Evolutionary conservation across 2,888 invertebrate genomes (phyloP).

Genomic region (Diabrotica balteata): DNA sequence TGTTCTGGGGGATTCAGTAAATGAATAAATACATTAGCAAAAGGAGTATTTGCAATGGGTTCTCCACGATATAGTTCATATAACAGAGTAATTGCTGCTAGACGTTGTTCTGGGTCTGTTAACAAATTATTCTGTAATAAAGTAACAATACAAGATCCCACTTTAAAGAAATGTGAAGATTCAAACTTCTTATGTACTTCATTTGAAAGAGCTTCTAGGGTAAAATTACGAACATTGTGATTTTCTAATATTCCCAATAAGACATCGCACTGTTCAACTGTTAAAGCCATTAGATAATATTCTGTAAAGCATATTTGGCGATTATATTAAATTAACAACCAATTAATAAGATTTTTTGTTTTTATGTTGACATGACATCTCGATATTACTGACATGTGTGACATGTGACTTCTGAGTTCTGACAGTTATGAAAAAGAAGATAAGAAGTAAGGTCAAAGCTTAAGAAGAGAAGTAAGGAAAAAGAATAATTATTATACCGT

Average conservation of each 20-base stretch:
- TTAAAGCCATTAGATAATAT: slow-evolving; percentile 59
- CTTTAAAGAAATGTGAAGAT: slow-evolving; percentile 80
- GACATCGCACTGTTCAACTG: slow-evolving; percentile 62
- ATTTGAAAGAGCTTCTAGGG: slow-evolving; percentile 77
- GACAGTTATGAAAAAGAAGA: too few species aligned
- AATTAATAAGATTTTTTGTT: neutral
- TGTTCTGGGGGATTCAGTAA: slow-evolving; percentile 65
- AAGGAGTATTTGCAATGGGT: slow-evolving; percentile 72
- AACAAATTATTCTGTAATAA: slow-evolving; percentile 75
- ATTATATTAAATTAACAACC: neutral
- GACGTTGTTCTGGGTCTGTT: slow-evolving; percentile 70
- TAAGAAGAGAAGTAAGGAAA: too few species aligned
- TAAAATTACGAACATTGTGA: slow-evolving; percentile 75
- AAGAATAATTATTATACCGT: too few species aligned
- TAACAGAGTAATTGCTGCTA: slow-evolving; percentile 73
- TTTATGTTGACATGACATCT: neutral
- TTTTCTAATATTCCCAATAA: slow-evolving; percentile 71
- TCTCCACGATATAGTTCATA: slow-evolving; percentile 76
- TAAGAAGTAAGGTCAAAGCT: too few species aligned
- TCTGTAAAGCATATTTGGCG: slow-evolving; percentile 10
- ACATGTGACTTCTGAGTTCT: too few species aligned
- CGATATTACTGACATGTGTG: too few species aligned
- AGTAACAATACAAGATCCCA: slow-evolving; percentile 68
- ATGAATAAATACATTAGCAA: slow-evolving; percentile 73
- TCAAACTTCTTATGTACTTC: slow-evolving; percentile 82